Base-by-base conservation (phyloP, 2,888 invertebrate genomes). In the Agrotis clavis region DNA sequence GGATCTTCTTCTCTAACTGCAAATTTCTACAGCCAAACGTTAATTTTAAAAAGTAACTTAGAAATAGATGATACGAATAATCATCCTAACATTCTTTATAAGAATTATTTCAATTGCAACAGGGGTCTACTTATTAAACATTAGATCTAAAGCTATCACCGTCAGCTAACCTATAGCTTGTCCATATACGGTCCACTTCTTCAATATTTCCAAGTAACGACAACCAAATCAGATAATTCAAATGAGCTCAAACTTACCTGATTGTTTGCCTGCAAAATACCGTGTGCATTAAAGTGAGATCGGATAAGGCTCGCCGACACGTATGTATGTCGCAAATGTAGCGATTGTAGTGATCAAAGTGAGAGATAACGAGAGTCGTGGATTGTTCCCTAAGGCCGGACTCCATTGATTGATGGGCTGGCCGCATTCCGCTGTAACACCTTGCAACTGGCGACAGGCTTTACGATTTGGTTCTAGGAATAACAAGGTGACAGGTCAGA, bases 271-370 rank as follows among this genome's bases (percentile, higher is more conserved):
- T 19, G 67, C 62, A 56, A 64, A 78, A 78, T 61, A 82, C 67
- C 67, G 79, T 73, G 65, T 72, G 82, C 60, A 82, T 78, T 56
- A 68, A 70, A 74, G n/a, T 66, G 60, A 62, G 77, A 78, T 84
- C 86, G 73, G 79, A 85, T 84, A 85, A 83, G 72, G 47, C 69
- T 68, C 71, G 81, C 76, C 68, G 70, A 85, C 85, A 81, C 76
- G 73, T 74, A 72, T 45, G 64, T 69, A 57, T 84, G 86, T 76
- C 74, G 83, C 83, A 84, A 85, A 83, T 69, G 67, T 69, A 45
- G 57, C 45, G 86, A 84, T 84, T 48, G 57, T 59, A 81, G 51
- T 48, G 86, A 84, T 84, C 51, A 54, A 56, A 81, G 48, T 48
- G 67, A 70, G 51, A 64, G 84, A 84, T 84, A 84, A 68, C 67